Conservation (phyloP, 2,797 vertebrate species). For the Coranthus polyacanthus region DNA sequence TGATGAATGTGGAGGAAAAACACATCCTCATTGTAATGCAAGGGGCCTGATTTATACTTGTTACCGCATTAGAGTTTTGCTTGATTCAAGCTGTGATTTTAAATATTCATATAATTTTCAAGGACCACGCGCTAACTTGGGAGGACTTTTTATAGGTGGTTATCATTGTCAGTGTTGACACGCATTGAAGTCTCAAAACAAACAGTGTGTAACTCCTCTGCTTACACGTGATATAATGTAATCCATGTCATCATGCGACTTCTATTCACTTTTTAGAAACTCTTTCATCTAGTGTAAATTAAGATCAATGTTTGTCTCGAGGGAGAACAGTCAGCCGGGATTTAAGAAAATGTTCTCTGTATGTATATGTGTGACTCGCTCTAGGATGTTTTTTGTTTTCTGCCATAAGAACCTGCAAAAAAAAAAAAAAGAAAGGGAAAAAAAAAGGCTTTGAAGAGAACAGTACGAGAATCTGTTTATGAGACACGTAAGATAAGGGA, state of each 20-base stretch:
- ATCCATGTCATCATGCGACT: not conserved
- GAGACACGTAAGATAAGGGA: slow-evolving; percentile 3
- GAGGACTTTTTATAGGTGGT: slow-evolving; percentile 41
- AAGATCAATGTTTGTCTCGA: slow-evolving; percentile 37
- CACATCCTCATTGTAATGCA: slow-evolving; percentile 63
- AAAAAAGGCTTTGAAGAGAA: slow-evolving; percentile 60
- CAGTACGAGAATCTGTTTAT: slow-evolving; percentile 22
- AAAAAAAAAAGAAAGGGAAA: too few relatives aligned
- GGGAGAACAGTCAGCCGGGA: slow-evolving; percentile 39
- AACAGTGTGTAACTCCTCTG: slow-evolving; percentile 3
- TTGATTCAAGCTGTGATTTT: slow-evolving; percentile 70
- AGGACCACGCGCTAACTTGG: slow-evolving; percentile 38
- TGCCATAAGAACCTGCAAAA: slow-evolving; percentile 45
- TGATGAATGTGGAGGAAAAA: slow-evolving; percentile 71
- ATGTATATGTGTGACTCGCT: slow-evolving; percentile 32
- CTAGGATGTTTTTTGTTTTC: slow-evolving; percentile 59
- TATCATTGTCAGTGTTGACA: slow-evolving; percentile 25
- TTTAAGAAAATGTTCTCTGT: slow-evolving; percentile 27
- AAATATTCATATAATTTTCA: slow-evolving; percentile 67
- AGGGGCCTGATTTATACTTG: slow-evolving; percentile 61
- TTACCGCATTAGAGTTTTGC: slow-evolving; percentile 47
- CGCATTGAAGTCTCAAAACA: slow-evolving; percentile 27
- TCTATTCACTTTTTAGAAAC: slow-evolving; percentile 2
- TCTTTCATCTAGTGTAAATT: slow-evolving; percentile 8
- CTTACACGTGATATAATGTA: not conserved